Conservation (phyloP, 2,113 vertebrate species). For the Myanophis thanlyinensis region DNA sequence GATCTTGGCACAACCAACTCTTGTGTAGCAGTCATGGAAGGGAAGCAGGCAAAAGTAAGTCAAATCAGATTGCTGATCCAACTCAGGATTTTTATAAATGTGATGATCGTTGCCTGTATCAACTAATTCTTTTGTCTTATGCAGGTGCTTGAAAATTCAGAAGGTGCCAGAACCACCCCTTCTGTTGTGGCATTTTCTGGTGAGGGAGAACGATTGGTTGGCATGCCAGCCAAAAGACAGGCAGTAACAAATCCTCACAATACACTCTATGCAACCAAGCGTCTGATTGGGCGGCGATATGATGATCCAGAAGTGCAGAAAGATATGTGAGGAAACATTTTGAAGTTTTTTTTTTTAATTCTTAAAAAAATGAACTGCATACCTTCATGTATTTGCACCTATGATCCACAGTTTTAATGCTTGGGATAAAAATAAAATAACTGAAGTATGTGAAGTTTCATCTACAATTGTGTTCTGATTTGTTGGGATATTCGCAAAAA, state of each 20-base stretch:
- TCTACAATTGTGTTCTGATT: neutral
- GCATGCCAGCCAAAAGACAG: slow-evolving; percentile 97
- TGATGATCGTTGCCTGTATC: neutral
- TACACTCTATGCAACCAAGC: slow-evolving; percentile 96
- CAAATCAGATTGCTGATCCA: rapidly evolving
- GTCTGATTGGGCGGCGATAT: slow-evolving; percentile 91
- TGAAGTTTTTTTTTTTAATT: neutral
- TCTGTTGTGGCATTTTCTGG: slow-evolving; percentile 92
- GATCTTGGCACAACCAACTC: slow-evolving; percentile 98
- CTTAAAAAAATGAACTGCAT: neutral
- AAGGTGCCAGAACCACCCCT: slow-evolving; percentile 94
- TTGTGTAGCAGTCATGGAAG: slow-evolving; percentile 99
- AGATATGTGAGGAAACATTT: slow-evolving; percentile 78
- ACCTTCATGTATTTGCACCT: neutral
- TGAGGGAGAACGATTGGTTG: slow-evolving; percentile 90
- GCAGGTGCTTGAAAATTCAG: slow-evolving; percentile 94
- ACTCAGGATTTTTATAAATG: rapidly evolving
- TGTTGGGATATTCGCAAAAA: neutral
- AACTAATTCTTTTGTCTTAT: rapidly evolving
- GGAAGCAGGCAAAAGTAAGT: slow-evolving; percentile 94
- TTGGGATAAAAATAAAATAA: rapidly evolving
- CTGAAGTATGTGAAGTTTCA: neutral
- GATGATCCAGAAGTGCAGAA: slow-evolving; percentile 96
- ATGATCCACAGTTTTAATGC: rapidly evolving
- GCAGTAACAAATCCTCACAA: slow-evolving; percentile 95